Evolutionary conservation across 2,888 invertebrate genomes (phyloP), one percentile per base, ranked within the genome.

Genomic region (Drosophila greeni): DNA sequence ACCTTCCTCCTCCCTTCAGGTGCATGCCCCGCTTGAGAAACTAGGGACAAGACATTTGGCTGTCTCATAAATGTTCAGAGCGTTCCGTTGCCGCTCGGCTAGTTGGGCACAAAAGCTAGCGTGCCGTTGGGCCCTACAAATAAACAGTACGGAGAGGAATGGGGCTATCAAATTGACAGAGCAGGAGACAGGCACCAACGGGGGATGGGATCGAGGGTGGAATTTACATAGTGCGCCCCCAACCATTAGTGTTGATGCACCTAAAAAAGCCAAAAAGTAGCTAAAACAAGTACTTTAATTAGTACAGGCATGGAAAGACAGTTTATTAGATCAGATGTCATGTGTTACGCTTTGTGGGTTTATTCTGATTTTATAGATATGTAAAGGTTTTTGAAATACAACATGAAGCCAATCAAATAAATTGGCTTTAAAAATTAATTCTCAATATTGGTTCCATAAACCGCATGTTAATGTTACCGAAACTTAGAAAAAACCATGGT

Each of bases 41-140:
- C 42, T 49, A 52, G 39, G 45, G 29, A 45, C 57, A 51, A 76
- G 78, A 82, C 78, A 78, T 82, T 80, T 73, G 54, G 74, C 77
- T 80, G 78, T 82, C 78, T 82, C 82, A 78, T 82, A 78, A 78
- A 82, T 66, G 81, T 80, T 78, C 75, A 58, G 66, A 64, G 52
- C 54, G 51, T 61, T 67, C 66, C 62, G 62, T 60, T 80, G 69
- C 65, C 64, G 69, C 77, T 76, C 59, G 58, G 72, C 61, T 66
- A 74, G 81, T 66, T 70, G 68, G 65, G 47, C 73, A 43, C 57
- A 42, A 45, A 73, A 67, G 76, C 57, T 79, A 69, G 83, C 80
- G 84, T 80, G 84, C 70, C 69, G 65, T 24, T 31, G 66, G 56
- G 48, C 29, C 48, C 68, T 65, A 66, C 70, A 81, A 78, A 72